Evolutionary conservation across 2,113 vertebrate genomes (phyloP).

Genomic region (Antennarius striatus): DNA sequence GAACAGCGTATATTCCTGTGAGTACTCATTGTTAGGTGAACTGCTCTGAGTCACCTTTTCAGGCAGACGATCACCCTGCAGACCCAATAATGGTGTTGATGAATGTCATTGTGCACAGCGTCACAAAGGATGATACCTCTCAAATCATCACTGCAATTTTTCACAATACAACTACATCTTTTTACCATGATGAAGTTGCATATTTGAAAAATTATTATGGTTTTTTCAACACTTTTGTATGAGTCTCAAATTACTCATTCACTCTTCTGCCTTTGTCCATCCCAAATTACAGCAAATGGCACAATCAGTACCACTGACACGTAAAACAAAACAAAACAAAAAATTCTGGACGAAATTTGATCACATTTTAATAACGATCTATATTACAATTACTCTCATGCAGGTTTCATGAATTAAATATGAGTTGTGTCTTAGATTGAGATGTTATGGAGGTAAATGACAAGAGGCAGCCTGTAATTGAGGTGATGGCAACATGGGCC

Average conservation of each 20-base stretch:
- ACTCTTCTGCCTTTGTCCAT: conserved; percentile 53
- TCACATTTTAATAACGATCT: conserved; percentile 94
- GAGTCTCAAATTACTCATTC: conserved; percentile 15
- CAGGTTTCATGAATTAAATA: conserved; percentile 99
- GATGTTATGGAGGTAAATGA: conserved; percentile 99
- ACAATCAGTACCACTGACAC: conserved; percentile 81
- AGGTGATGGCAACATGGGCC: conserved; percentile 94
- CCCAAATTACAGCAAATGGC: conserved; percentile 84
- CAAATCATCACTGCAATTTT: conserved; percentile 4
- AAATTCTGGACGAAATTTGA: conserved; percentile 87
- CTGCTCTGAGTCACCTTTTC: conserved; percentile 24
- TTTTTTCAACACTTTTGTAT: conserved; percentile 1
- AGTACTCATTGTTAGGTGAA: conserved; percentile 15
- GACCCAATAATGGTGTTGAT: conserved; percentile 13
- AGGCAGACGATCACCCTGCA: conserved; percentile 19
- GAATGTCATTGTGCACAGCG: conserved; percentile 23
- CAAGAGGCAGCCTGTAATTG: conserved; percentile 99
- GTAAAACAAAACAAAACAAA: conserved; percentile 90
- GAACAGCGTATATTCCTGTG: conserved; percentile 22
- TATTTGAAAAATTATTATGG: background rate
- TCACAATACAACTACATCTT: background rate
- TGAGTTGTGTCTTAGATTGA: conserved; percentile 99
- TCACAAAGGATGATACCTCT: conserved; percentile 1
- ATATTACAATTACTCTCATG: conserved; percentile 98
- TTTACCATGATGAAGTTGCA: background rate